Percentiles rank a stretch among this genome's conserved stretches.
Evolutionary conservation across 2,888 invertebrate species (phyloP).

Genomic region (Campaea margaritaria): DNA sequence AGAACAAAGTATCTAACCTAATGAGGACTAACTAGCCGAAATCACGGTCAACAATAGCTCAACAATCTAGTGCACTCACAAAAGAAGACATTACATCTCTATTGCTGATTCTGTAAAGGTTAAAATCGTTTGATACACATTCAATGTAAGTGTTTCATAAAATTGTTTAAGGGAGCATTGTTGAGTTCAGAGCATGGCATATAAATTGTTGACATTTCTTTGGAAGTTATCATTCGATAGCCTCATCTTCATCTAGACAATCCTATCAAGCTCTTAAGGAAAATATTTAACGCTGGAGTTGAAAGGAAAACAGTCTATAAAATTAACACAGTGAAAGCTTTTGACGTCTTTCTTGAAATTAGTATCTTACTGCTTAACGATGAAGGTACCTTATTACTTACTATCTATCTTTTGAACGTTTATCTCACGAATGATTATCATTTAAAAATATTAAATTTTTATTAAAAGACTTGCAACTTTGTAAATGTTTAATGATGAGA

Average conservation of each 20-base stretch:
- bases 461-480: no score
- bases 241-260: neutral
- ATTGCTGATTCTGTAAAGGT: neutral
- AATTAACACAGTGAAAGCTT: neutral
- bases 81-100: neutral
- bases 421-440: no score
- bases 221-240: constrained; percentile 3
- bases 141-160: neutral
- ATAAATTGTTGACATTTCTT: neutral
- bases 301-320: neutral
- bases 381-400: neutral
- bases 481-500: no score
- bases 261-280: neutral
- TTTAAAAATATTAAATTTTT: no score
- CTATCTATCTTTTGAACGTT: no score
- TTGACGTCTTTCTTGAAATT: no score
- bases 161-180: neutral
- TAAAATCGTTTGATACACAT: neutral
- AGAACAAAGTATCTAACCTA: neutral
- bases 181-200: neutral
- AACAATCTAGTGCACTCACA: neutral
- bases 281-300: neutral
- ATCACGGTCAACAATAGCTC: neutral
- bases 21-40: neutral
- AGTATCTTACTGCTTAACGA: neutral